Conservation (phyloP, 2,888 invertebrate species). For the Eretmocerus hayati region DNA sequence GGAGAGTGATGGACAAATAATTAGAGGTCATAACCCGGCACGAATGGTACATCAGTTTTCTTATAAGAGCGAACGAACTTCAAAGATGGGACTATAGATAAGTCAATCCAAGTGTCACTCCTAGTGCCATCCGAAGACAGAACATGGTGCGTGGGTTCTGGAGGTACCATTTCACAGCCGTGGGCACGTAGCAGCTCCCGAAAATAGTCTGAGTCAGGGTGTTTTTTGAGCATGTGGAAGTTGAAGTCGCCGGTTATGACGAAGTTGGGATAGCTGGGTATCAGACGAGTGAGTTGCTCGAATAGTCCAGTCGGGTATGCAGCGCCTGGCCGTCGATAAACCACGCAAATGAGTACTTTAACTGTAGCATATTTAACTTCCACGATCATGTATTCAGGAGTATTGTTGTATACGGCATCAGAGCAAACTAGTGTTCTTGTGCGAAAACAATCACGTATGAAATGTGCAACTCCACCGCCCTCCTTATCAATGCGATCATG, state of each 20-base stretch:
- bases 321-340: not conserved
- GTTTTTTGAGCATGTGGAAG: not conserved
- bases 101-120: too few relatives aligned
- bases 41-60: too few relatives aligned
- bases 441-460: not conserved
- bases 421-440: not conserved
- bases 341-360: not conserved
- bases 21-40: conserved; percentile 2
- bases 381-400: not conserved
- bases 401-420: not conserved
- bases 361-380: not conserved
- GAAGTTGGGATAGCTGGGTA: not conserved
- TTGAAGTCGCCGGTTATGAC: not conserved
- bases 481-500: conserved; percentile 4
- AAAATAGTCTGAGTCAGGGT: not conserved
- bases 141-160: not conserved
- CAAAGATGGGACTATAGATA: too few relatives aligned
- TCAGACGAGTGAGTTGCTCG: not conserved
- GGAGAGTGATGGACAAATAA: too few relatives aligned
- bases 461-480: conserved; percentile 1
- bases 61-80: too few relatives aligned
- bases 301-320: not conserved
- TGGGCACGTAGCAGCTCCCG: not conserved
- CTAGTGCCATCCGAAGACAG: not conserved
- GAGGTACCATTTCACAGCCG: not conserved